Conservation (phyloP, 2,113 vertebrate species). For the Podiceps cristatus region DNA sequence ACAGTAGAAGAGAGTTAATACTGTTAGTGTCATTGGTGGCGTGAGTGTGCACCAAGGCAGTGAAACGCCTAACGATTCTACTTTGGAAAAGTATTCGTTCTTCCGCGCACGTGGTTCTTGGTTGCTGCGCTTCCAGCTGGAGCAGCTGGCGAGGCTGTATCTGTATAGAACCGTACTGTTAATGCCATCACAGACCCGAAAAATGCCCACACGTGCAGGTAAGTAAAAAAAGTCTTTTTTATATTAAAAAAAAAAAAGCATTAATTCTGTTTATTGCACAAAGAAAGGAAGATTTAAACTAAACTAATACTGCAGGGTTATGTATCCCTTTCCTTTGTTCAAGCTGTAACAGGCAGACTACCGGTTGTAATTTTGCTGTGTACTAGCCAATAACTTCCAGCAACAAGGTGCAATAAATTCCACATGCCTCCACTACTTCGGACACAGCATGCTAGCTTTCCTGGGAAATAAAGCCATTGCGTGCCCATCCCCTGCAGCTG, state of each 20-base stretch:
- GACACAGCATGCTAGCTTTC: neutral
- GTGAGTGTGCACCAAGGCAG: neutral
- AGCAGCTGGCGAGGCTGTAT: neutral
- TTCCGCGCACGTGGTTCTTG: neutral
- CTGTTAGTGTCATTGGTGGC: conserved; percentile 13
- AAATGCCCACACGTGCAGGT: neutral
- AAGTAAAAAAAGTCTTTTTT: neutral
- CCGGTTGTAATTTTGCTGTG: neutral
- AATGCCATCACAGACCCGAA: neutral
- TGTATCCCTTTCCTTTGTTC: neutral
- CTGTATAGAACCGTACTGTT: neutral
- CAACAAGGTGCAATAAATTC: neutral
- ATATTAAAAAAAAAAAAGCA: conserved; percentile 34
- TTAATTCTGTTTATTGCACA: conserved; percentile 53
- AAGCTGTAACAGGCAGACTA: neutral
- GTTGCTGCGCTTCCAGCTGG: neutral
- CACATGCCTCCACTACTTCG: neutral
- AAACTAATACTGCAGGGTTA: neutral
- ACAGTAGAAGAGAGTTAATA: neutral
- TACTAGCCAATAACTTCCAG: neutral
- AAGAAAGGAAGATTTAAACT: neutral
- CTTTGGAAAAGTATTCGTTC: neutral
- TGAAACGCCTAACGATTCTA: neutral
- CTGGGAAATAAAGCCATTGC: neutral
- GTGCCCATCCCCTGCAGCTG: neutral